Evolutionary conservation across 1,140 invertebrate species (phyloP).

Genomic region (Calliopsis andreniformis): DNA sequence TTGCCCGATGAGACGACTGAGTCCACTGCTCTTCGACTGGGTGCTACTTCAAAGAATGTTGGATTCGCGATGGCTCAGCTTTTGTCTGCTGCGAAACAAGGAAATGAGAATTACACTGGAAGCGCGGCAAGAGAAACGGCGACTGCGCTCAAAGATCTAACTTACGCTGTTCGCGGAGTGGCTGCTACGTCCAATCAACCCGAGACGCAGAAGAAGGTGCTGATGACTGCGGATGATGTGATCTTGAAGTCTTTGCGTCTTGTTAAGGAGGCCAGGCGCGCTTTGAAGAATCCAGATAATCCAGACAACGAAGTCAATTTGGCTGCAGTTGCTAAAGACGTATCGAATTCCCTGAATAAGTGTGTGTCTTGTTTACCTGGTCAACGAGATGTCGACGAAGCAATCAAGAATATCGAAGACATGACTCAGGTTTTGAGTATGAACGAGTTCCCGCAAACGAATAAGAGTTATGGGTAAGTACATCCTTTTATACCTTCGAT

Average conservation of each 20-base stretch:
- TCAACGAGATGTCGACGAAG: slow-evolving; percentile 93
- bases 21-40: slow-evolving; percentile 87
- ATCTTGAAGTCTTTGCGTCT: slow-evolving; percentile 88
- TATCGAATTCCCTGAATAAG: slow-evolving; percentile 84
- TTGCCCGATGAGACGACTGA: slow-evolving; percentile 94
- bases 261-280: slow-evolving; percentile 89
- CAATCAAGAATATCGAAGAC: slow-evolving; percentile 90
- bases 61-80: slow-evolving; percentile 89
- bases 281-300: slow-evolving; percentile 84
- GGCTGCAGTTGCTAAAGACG: slow-evolving; percentile 85
- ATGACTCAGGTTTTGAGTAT: slow-evolving; percentile 88
- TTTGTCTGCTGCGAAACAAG: slow-evolving; percentile 91
- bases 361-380: slow-evolving; percentile 93
- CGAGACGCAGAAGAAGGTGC: slow-evolving; percentile 85
- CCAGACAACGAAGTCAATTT: slow-evolving; percentile 84
- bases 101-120: slow-evolving; percentile 92
- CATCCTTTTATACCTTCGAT: background rate
- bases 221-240: slow-evolving; percentile 90
- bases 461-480: slow-evolving; percentile 87
- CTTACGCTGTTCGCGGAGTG: slow-evolving; percentile 87
- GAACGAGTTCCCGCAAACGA: slow-evolving; percentile 87
- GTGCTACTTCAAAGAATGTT: slow-evolving; percentile 85
- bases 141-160: slow-evolving; percentile 87
- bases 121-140: slow-evolving; percentile 91
- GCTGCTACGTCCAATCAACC: slow-evolving; percentile 84